A percentile compares a stretch with the other conserved stretches of the same genome.
Evolutionary conservation across 1,140 invertebrate genomes (phyloP).

Genomic region (Harlomillsia oculata): DNA sequence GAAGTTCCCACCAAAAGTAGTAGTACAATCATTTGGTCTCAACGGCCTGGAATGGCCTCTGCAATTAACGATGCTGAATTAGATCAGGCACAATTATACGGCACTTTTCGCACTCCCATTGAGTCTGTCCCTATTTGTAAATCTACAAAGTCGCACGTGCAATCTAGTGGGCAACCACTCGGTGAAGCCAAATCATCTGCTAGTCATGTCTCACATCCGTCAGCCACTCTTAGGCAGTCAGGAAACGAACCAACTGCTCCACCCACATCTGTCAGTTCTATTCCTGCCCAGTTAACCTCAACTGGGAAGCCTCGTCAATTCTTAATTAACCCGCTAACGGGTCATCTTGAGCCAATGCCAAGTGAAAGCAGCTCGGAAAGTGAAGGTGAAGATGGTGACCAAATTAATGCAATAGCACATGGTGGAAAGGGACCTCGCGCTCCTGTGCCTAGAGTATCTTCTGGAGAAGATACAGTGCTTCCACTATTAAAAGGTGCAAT

Average conservation of each 20-base stretch:
- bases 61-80: too few species aligned
- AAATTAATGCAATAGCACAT: background rate
- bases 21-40: too few species aligned
- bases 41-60: too few species aligned
- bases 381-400: constrained; percentile 26
- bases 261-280: background rate
- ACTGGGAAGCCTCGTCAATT: constrained; percentile 56
- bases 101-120: background rate
- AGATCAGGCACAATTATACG: too few species aligned
- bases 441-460: background rate
- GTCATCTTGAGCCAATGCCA: constrained; percentile 68
- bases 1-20: too few species aligned
- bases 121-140: background rate
- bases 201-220: constrained; percentile 27
- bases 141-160: background rate
- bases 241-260: background rate
- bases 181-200: constrained; percentile 20
- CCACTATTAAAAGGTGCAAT: background rate
- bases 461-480: background rate
- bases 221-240: background rate
- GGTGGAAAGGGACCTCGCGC: constrained; percentile 13
- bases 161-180: constrained; percentile 7
- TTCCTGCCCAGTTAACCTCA: constrained; percentile 39
- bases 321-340: constrained; percentile 70
- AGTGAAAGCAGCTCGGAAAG: constrained; percentile 44